These are phyloP conservation scores for Anguilla obscura DNA, from an alignment of 2,797 vertebrate genomes.

Conservation along the genomic window DNA sequence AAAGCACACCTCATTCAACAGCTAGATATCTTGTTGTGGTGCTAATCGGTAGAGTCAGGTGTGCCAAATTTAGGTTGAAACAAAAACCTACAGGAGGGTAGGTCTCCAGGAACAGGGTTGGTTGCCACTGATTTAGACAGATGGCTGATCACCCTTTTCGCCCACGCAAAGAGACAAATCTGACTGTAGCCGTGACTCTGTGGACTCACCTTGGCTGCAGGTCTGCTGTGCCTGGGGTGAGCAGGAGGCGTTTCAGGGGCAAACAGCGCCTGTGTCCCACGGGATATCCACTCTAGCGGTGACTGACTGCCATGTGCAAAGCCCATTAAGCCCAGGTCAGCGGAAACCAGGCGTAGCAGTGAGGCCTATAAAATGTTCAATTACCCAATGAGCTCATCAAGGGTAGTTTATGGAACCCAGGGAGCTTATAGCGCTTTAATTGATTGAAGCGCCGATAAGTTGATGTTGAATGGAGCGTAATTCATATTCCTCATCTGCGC, in stretches of 20 bases:
- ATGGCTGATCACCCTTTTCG: neutral
- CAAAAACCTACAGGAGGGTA: too few relatives aligned
- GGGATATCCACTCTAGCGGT: neutral
- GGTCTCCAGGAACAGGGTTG: too few relatives aligned
- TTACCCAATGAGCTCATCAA: neutral
- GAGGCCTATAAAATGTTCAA: slow-evolving; percentile 13
- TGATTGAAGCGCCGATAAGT: slow-evolving; percentile 7
- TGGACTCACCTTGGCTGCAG: neutral
- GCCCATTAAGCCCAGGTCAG: neutral
- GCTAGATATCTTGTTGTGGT: too few relatives aligned
- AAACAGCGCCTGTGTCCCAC: neutral
- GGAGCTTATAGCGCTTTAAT: neutral
- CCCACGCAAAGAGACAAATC: neutral
- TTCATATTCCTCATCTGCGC: neutral
- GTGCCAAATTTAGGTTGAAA: too few relatives aligned
- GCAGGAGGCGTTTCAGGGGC: neutral
- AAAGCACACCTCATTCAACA: too few relatives aligned
- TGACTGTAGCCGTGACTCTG: neutral
- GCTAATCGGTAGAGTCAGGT: too few relatives aligned
- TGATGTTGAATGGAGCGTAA: neutral
- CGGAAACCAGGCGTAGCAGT: neutral
- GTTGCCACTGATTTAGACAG: too few relatives aligned
- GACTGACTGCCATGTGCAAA: neutral
- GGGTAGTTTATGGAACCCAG: neutral
- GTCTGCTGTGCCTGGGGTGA: neutral